Evolutionary conservation across 2,113 vertebrate genomes (phyloP).

Genomic region (Tachuris rubrigastra): DNA sequence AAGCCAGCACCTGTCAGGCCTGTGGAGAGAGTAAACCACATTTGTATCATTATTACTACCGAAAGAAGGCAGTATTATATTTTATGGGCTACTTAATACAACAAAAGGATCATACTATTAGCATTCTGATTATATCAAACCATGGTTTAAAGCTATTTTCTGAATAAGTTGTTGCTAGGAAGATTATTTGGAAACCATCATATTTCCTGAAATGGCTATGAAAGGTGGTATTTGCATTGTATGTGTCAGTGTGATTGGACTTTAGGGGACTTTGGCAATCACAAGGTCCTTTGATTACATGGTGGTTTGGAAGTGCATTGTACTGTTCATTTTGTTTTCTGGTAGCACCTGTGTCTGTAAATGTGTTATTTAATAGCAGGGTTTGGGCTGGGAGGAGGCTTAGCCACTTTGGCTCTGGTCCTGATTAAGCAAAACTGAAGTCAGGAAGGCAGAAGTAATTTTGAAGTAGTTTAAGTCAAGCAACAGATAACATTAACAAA

Average conservation of each 20-base stretch:
- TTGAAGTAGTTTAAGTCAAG: not conserved
- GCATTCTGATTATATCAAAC: not conserved
- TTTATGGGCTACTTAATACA: not conserved
- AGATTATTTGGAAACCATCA: not conserved
- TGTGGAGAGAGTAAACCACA: not conserved
- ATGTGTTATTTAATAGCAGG: not conserved
- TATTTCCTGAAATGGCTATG: not conserved
- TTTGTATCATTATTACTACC: not conserved
- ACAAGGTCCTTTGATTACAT: not conserved
- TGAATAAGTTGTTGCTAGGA: not conserved
- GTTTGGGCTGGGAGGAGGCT: not conserved
- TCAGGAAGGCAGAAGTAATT: not conserved
- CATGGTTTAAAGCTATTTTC: not conserved
- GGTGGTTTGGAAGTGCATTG: not conserved
- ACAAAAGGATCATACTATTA: not conserved
- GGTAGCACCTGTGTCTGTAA: not conserved
- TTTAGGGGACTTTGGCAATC: not conserved
- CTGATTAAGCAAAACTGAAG: not conserved
- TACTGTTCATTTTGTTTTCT: not conserved
- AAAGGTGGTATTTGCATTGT: not conserved
- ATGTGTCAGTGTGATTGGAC: not conserved
- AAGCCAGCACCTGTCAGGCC: not conserved
- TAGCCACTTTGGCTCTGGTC: not conserved
- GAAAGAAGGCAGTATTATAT: not conserved
- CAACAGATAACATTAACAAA: not conserved